Conservation (phyloP, 2,888 invertebrate genomes). For the Onchidella celtica region DNA sequence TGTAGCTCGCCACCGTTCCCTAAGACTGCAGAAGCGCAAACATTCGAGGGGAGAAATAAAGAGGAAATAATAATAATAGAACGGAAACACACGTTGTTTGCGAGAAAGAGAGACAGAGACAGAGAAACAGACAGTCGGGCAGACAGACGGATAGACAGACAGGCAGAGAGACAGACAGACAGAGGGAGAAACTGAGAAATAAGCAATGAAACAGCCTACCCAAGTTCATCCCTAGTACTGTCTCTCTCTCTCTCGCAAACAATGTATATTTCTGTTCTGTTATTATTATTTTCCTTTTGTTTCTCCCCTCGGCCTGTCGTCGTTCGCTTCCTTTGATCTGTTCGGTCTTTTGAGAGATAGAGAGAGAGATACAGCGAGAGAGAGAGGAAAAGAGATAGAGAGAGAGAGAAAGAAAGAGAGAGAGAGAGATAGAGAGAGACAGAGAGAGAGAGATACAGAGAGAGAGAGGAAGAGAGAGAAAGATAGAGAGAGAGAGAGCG, state of each 20-base stretch:
- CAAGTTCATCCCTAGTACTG: too few relatives aligned
- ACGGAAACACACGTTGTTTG: too few relatives aligned
- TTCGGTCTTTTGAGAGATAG: too few relatives aligned
- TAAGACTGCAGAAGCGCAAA: too few relatives aligned
- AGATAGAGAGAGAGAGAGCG: not conserved
- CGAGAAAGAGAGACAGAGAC: not conserved
- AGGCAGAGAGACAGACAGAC: not conserved
- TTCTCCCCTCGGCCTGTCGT: too few relatives aligned
- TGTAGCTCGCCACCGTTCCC: too few relatives aligned
- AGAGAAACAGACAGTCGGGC: not conserved
- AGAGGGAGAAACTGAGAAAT: not conserved
- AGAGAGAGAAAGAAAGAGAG: not conserved
- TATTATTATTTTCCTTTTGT: too few relatives aligned
- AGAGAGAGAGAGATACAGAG: not conserved
- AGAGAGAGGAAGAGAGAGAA: not conserved
- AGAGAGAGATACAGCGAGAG: not conserved
- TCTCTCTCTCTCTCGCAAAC: too few relatives aligned
- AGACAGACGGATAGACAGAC: not conserved
- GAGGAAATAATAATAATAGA: too few relatives aligned
- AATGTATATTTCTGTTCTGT: too few relatives aligned
- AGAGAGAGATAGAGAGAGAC: not conserved
- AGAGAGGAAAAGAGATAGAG: not conserved
- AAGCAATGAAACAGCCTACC: not conserved
- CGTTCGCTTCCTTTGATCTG: too few relatives aligned
- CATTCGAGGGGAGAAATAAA: too few relatives aligned